A percentile compares a stretch with the other conserved stretches of the same genome.
Evolutionary conservation across 2,797 vertebrate genomes (phyloP).

Genomic region (Bradypodion ventrale): DNA sequence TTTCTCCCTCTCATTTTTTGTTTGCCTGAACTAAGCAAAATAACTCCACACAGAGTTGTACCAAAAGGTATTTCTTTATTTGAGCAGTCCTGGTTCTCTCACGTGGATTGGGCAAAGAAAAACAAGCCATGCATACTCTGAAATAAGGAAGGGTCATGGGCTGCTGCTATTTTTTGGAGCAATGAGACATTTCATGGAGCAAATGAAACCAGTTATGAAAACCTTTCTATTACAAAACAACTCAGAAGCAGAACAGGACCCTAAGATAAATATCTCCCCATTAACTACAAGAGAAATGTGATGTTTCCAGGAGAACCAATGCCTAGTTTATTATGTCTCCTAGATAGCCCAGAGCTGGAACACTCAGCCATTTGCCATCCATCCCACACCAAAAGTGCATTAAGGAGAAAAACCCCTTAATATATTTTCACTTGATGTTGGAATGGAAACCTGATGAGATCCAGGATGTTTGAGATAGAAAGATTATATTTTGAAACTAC

Average conservation of each 20-base stretch:
- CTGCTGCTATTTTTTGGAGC: background rate
- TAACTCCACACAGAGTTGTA: constrained; percentile 32
- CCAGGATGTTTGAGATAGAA: no score
- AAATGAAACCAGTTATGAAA: background rate
- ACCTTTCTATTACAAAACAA: background rate
- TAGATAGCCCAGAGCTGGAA: background rate
- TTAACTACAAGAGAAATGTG: background rate
- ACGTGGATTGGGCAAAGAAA: background rate
- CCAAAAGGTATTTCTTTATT: background rate
- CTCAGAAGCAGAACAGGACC: background rate
- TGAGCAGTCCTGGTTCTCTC: background rate
- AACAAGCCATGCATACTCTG: constrained; percentile 12
- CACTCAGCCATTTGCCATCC: background rate
- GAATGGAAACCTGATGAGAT: no score
- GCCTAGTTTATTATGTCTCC: background rate
- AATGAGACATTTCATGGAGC: background rate
- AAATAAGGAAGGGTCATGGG: background rate
- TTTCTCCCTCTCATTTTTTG: background rate
- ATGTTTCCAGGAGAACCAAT: background rate
- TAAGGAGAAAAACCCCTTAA: background rate
- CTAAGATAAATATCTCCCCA: background rate
- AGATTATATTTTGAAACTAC: no score
- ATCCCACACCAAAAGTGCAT: background rate
- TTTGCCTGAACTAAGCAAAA: background rate
- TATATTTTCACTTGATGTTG: background rate